Evolutionary conservation across 2,113 vertebrate genomes (phyloP), one percentile per base, ranked within the genome.

Genomic region (Crocuta crocuta): DNA sequence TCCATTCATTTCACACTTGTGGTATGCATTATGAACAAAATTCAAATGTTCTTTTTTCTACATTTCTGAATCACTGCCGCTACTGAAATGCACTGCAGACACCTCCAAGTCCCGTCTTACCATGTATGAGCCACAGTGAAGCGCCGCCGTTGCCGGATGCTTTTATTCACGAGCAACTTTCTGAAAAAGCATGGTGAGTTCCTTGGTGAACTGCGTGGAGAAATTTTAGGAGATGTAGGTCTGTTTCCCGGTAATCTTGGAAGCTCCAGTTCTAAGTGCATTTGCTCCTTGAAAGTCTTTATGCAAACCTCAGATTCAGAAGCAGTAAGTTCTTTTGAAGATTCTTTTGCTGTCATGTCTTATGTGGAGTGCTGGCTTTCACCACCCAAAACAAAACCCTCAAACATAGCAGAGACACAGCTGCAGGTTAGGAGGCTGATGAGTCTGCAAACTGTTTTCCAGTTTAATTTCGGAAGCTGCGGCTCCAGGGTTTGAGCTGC

Each of bases 71-170:
- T 10, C 95, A 2, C 94, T 12, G 78, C 87, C 61, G 33, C 58
- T 12, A 35, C 0, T 0, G 80, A 8, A 53, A 83, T 74, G 24
- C 96, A 43, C 73, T 5, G 0, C 2, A 0, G 82, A 10, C 31
- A 17, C 83, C 87, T 68, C 35, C 89, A 85, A 19, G 39, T 71
- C 87, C 66, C 24, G 1, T 71, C 99, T 99, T 99, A 99, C 99
- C 99, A 99, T 45, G 99, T 99, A 98, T 99, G 99, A 43, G 99
- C 99, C 95, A 99, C 99, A 0, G 99, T 99, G 98, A 99, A 99
- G 95, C 99, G 99, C 0, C 99, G 99, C 55, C 99, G 99, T 98
- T 99, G 99, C 28, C 99, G 99, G 97, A 99, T 99, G 99, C 99
- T 99, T 99, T 99, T 99, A 98, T 99, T 99, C 97, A 99, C 99